A percentile compares a stretch with the other conserved stretches of the same genome.
These are phyloP conservation scores for Montipora foliosa DNA, from an alignment of 64 coral and sea anemone genomes.

Conservation along the genomic window DNA sequence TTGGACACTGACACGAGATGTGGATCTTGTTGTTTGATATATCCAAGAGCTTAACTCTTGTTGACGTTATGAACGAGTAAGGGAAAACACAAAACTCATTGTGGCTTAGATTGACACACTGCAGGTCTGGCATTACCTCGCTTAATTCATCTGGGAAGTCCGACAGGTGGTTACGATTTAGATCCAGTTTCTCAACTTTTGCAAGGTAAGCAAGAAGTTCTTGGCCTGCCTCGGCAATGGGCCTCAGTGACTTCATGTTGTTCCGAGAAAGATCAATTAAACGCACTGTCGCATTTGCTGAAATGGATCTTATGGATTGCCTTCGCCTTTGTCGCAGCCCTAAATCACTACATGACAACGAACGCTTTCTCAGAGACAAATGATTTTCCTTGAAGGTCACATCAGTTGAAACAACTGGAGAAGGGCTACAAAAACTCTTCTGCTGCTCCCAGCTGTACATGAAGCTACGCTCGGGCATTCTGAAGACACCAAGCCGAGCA, in stretches of 20 bases:
- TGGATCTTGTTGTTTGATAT: constrained; percentile 80
- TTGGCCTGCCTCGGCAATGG: constrained; percentile 57
- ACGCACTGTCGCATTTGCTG: constrained; percentile 67
- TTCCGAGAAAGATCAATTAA: constrained; percentile 90
- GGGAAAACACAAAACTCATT: constrained; percentile 82
- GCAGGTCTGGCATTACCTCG: constrained; percentile 78
- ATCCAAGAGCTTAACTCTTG: constrained; percentile 55
- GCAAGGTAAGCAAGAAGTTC: constrained; percentile 47
- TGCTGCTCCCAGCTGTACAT: constrained; percentile 54
- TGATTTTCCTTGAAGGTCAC: neutral
- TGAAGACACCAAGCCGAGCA: constrained; percentile 1
- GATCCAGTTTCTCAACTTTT: constrained; percentile 90
- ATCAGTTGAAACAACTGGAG: neutral
- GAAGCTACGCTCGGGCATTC: constrained; percentile 69
- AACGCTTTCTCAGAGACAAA: neutral
- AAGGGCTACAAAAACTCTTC: neutral
- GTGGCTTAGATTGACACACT: constrained; percentile 77
- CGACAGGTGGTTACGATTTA: constrained; percentile 82
- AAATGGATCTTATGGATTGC: constrained; percentile 10
- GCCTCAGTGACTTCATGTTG: constrained; percentile 59
- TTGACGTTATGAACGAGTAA: constrained; percentile 41
- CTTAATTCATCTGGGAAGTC: constrained; percentile 68
- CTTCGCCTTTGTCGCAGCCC: constrained; percentile 46
- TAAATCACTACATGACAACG: neutral
- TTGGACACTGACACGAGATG: neutral